Conservation (phyloP, 2,797 vertebrate genomes). For the Catostomus latipinnis region DNA sequence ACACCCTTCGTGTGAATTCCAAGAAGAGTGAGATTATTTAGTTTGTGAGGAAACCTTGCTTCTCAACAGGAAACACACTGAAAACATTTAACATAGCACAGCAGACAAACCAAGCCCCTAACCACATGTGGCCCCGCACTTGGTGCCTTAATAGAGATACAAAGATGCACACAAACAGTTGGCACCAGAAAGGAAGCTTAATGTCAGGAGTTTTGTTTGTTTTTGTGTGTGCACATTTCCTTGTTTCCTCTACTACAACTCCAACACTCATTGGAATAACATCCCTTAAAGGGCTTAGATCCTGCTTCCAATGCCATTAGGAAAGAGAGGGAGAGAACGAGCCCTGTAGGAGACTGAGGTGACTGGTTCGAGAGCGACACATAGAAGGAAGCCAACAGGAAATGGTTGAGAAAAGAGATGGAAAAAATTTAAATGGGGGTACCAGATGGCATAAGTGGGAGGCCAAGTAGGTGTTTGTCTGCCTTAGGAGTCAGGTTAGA, state of each 20-base stretch:
- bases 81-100: background rate
- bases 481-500: constrained; percentile 71
- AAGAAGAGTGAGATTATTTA: background rate
- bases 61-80: constrained; percentile 27
- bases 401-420: constrained; percentile 58
- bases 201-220: constrained; percentile 34
- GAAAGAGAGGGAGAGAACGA: constrained; percentile 28
- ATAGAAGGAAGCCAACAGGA: background rate
- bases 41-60: constrained; percentile 16
- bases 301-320: constrained; percentile 15
- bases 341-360: constrained; percentile 35
- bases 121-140: constrained; percentile 34
- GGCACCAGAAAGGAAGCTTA: constrained; percentile 19
- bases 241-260: constrained; percentile 15
- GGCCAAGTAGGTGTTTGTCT: constrained; percentile 73
- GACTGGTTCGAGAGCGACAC: background rate
- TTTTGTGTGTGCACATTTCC: background rate
- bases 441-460: constrained; percentile 74
- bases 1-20: background rate
- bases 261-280: constrained; percentile 7
- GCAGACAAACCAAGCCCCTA: constrained; percentile 40
- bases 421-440: constrained; percentile 58
- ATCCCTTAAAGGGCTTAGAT: constrained; percentile 31
- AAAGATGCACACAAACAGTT: constrained; percentile 31
- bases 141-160: constrained; percentile 24